These are phyloP conservation scores for Apodemia zela DNA, from an alignment of 2,888 invertebrate genomes.

Conservation along the genomic window DNA sequence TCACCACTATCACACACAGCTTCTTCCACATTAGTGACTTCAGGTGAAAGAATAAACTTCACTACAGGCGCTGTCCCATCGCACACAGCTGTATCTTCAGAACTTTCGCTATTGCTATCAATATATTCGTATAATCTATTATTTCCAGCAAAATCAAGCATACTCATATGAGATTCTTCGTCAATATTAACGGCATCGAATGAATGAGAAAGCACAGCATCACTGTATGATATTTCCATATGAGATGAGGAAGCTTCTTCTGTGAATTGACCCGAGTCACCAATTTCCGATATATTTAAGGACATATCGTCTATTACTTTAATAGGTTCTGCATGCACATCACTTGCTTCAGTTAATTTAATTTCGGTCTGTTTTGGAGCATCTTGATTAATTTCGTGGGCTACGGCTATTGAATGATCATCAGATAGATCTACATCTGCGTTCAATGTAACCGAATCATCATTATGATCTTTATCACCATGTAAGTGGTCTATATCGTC, in stretches of 20 bases:
- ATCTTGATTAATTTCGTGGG: neutral
- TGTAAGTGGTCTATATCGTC: slow-evolving; percentile 61
- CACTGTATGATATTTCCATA: slow-evolving; percentile 54
- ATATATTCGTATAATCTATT: slow-evolving; percentile 57
- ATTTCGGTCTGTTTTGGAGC: neutral
- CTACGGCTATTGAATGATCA: slow-evolving; percentile 44
- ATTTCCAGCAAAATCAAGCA: slow-evolving; percentile 32
- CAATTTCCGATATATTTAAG: slow-evolving; percentile 58
- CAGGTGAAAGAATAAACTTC: slow-evolving; percentile 16
- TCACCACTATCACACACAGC: slow-evolving; percentile 59
- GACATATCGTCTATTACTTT: slow-evolving; percentile 49
- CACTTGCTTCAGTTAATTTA: neutral
- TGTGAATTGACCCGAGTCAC: slow-evolving; percentile 67
- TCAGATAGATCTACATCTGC: slow-evolving; percentile 65
- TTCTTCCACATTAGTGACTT: slow-evolving; percentile 40
- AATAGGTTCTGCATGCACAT: slow-evolving; percentile 25
- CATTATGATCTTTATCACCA: slow-evolving; percentile 44
- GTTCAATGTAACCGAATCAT: slow-evolving; percentile 63
- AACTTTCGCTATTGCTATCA: slow-evolving; percentile 61
- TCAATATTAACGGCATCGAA: slow-evolving; percentile 56
- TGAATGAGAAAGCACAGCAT: slow-evolving; percentile 65
- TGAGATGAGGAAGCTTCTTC: slow-evolving; percentile 65
- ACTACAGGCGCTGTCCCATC: slow-evolving; percentile 40
- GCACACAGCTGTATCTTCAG: slow-evolving; percentile 62
- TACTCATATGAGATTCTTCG: slow-evolving; percentile 35